These are phyloP conservation scores for Microcebus ravelobensis DNA, from an alignment of 2,113 vertebrate species.

Conservation along the genomic window DNA sequence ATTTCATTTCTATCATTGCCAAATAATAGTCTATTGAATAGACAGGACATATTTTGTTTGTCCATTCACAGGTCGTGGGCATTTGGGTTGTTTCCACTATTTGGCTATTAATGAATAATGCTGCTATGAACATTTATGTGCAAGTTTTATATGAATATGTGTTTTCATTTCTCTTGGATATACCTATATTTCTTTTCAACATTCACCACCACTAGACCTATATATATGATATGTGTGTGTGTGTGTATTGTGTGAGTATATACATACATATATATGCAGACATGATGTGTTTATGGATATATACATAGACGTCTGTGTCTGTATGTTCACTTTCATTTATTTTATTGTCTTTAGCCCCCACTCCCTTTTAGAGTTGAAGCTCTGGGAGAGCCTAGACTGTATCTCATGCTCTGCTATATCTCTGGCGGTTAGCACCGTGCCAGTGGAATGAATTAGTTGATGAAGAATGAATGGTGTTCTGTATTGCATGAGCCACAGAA, in stretches of 20 bases:
- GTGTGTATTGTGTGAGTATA: neutral
- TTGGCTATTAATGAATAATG: neutral
- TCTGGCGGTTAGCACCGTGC: neutral
- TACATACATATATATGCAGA: neutral
- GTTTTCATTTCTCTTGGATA: conserved; percentile 30
- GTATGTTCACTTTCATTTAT: neutral
- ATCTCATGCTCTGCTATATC: neutral
- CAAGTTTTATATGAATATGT: neutral
- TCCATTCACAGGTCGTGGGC: neutral
- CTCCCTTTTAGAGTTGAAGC: neutral
- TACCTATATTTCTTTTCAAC: neutral
- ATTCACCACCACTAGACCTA: neutral
- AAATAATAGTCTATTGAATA: neutral
- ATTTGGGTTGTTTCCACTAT: neutral
- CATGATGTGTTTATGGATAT: neutral
- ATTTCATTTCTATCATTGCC: neutral
- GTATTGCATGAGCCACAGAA: neutral
- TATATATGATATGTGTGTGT: neutral
- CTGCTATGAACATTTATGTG: neutral
- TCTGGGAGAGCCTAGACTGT: neutral
- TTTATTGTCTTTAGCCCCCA: neutral
- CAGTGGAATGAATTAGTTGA: neutral
- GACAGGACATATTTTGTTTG: neutral
- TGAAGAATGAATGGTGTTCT: neutral
- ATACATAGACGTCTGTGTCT: accelerated